Base-by-base conservation (phyloP, 2,797 vertebrate species). In the Melanotaenia parkinsoni region DNA sequence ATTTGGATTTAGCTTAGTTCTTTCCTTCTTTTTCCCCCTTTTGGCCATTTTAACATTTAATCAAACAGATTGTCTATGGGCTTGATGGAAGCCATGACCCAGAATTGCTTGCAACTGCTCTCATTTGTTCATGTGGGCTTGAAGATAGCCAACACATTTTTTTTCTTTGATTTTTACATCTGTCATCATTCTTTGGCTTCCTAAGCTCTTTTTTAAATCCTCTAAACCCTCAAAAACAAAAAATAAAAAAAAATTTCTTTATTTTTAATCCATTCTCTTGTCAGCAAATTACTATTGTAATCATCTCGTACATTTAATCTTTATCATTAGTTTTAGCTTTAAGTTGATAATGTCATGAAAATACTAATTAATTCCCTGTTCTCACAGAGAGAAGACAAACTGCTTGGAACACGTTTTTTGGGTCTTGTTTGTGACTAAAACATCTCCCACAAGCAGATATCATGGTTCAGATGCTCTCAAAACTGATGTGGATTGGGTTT, bases 61-160 rank as follows among this genome's bases (percentile, higher is more conserved):
- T 80, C 35, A 74, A 76, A 73, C 28, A 63, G 62, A 47, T 38
- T 35, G 56, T 53, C 35, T 63, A 61, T 51, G 8, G 26, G 63
- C 63, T 67, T 37, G 60, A 78, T 72, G 57, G 57, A 71, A 50
- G 75, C 82, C 30, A 53, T 68, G 78, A 79, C 74, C 72, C 64
- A 72, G 61, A 81, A 68, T 56, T 12, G 32, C 37, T 64, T 51
- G 60, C 3, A 7, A 70, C 63, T 18, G 11, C 54, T 67, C 51
- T 51, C 20, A 63, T 59, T 72, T 12, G 65, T 67, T 80, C 72
- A 63, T 59, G 37, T 53, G 60, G 51, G 20, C 22, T 22, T 50
- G 51, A 82, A 79, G 24, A 35, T 32, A 3, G 45, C 58, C 51
- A 45, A 45, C 68, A 77, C 68, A 47, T 81, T 85, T 76, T 73